phyloP scores from a whole-genome alignment of 2,797 vertebrate species.

The Poeciliopsis turneri region DNA sequence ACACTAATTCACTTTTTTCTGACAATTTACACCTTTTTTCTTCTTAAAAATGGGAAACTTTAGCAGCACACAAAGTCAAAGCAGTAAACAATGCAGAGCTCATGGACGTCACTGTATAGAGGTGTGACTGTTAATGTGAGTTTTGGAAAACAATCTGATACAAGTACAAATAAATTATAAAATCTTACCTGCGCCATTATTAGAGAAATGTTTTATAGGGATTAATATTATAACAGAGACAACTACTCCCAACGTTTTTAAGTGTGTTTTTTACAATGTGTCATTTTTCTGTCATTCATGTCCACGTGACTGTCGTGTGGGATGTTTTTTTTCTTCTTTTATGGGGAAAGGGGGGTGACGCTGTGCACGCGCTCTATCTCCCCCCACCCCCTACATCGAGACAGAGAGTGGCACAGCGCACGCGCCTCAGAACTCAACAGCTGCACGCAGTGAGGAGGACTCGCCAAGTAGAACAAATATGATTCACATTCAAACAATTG shows the following conservation, averaged over 20 bases:
- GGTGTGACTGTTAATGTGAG: neutral
- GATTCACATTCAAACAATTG: conserved; percentile 69
- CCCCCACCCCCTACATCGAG: conserved; percentile 4
- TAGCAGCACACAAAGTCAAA: neutral
- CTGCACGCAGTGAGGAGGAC: conserved; percentile 76
- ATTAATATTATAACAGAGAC: neutral
- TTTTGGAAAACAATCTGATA: neutral
- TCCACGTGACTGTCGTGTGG: conserved; percentile 60
- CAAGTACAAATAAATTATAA: neutral
- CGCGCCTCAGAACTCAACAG: conserved; percentile 77
- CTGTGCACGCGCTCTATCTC: conserved; percentile 58
- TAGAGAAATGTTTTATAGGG: neutral
- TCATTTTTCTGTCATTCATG: conserved; percentile 32
- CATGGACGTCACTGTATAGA: conserved; percentile 4
- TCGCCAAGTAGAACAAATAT: conserved; percentile 67
- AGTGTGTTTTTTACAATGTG: neutral
- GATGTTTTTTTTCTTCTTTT: conserved; percentile 24
- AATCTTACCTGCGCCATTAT: neutral
- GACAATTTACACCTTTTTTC: neutral
- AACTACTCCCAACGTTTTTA: neutral
- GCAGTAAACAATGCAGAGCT: neutral
- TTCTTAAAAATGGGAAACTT: neutral
- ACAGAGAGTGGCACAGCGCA: conserved; percentile 20
- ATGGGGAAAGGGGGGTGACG: neutral
- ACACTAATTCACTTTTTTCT: neutral